Base-by-base conservation (phyloP, 2,113 vertebrate genomes). In the Myotis davidii region DNA sequence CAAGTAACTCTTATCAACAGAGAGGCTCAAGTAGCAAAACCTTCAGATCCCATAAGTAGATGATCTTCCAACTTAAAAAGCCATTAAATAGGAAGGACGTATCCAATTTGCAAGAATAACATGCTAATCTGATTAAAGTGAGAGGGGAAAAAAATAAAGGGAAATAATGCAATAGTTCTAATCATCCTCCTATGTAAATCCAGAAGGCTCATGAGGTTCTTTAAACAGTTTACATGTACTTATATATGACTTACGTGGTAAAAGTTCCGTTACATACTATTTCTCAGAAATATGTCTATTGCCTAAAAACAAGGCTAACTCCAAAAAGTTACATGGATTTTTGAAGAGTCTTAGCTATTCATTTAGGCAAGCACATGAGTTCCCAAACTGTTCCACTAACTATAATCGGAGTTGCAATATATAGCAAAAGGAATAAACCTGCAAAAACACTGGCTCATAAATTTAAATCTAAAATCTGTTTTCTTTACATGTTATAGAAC, bases 401-500 rank as follows among this genome's bases (percentile, higher is more conserved):
- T 59, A 56, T n/a, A 84, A 34, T 39, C 61, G 3, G 6, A 52
- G 6, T 56, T 13, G 25, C 20, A 67, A 54, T 89, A 74, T 69
- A 73, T 48, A 45, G 37, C 3, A 6, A 92, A 86, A 20, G 45
- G 10, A 54, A 73, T 89, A 64, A 73, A 42, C 29, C n/a, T 84
- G 67, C 70, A 27, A 74, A 95, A 92, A 27, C 29, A 61, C 23
- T 87, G 42, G 2, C 8, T 2, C 32, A 76, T 12, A 17, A 77
- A 37, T 79, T 93, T 50, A 45, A 86, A 27, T 84, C 13, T 78
- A 87, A 94, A 90, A 70, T 92, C 29, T 65, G 16, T 32, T 94
- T 90, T 74, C 69, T 61, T 78, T 84, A 76, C 9, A 74, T 21
- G 7, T 64, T 74, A 56, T 64, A 76, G 56, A 94, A 25, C 34